Conservation (phyloP, 2,797 vertebrate genomes). For the Pangasius macronema region DNA sequence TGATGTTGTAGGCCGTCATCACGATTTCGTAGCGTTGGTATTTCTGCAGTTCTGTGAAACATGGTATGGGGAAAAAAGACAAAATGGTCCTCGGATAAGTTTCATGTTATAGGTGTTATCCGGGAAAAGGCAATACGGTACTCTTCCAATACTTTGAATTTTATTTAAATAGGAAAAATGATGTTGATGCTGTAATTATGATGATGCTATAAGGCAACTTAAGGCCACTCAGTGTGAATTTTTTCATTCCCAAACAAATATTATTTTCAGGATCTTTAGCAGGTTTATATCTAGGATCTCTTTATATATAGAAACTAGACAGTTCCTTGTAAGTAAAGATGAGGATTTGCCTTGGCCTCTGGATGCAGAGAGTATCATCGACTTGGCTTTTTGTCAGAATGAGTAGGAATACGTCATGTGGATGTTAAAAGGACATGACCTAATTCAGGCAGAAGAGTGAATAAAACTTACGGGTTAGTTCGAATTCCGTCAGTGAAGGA, state of each 20-base stretch:
- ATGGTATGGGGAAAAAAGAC: background rate
- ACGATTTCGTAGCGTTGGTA: constrained; percentile 89
- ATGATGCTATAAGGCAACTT: background rate
- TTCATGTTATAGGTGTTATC: too few species aligned
- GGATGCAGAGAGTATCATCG: constrained; percentile 31
- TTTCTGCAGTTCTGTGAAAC: constrained; percentile 84
- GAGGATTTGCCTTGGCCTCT: constrained; percentile 1
- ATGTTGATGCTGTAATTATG: too few species aligned
- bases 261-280: background rate
- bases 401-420: constrained; percentile 38
- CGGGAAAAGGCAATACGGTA: background rate
- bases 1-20: constrained; percentile 90
- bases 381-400: constrained; percentile 50
- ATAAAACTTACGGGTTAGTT: constrained; percentile 90
- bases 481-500: constrained; percentile 87
- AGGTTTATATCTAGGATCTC: background rate
- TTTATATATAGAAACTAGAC: constrained; percentile 27
- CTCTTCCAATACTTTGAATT: background rate
- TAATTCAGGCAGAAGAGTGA: constrained; percentile 43
- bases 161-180: background rate
- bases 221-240: background rate
- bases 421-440: constrained; percentile 46
- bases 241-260: background rate
- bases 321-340: constrained; percentile 14
- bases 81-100: background rate